phyloP scores from a whole-genome alignment of 1,140 invertebrate genomes.

The Tetranychus cinnabarinus region DNA sequence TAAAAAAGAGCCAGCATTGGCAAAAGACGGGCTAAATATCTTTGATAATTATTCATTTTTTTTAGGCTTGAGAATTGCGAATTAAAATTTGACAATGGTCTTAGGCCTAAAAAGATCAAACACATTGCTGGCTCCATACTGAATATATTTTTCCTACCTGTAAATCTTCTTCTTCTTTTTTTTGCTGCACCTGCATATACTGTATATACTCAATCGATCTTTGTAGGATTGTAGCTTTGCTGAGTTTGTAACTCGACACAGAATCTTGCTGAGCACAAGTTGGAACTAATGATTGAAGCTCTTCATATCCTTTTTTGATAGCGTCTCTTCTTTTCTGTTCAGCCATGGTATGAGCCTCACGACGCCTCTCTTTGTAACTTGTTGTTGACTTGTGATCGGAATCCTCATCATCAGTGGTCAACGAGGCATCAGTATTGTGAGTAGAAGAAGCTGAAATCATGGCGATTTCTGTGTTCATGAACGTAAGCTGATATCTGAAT shows the following conservation, averaged over 20 bases:
- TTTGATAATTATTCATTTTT: too few species aligned
- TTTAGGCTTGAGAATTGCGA: too few species aligned
- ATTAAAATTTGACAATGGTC: too few species aligned
- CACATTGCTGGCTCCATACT: too few species aligned
- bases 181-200: conserved; percentile 59
- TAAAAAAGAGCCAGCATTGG: too few species aligned
- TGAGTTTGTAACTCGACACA: conserved; percentile 61
- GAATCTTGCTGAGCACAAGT: conserved; percentile 63
- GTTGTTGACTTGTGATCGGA: conserved; percentile 54
- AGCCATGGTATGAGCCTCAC: conserved; percentile 87
- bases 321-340: conserved; percentile 55
- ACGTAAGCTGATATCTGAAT: too few species aligned
- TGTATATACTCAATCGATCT: conserved; percentile 41
- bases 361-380: conserved; percentile 71
- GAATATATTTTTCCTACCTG: conserved; percentile 19
- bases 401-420: conserved; percentile 59
- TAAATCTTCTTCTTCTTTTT: conserved; percentile 77
- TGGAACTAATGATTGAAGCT: conserved; percentile 68
- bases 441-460: neutral
- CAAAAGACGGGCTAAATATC: too few species aligned
- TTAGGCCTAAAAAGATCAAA: too few species aligned
- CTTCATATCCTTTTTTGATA: conserved; percentile 59
- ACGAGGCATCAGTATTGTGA: neutral
- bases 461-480: too few species aligned
- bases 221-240: conserved; percentile 81